phyloP scores from a whole-genome alignment of 2,113 vertebrate genomes.

The Circaetus cinerascens region DNA sequence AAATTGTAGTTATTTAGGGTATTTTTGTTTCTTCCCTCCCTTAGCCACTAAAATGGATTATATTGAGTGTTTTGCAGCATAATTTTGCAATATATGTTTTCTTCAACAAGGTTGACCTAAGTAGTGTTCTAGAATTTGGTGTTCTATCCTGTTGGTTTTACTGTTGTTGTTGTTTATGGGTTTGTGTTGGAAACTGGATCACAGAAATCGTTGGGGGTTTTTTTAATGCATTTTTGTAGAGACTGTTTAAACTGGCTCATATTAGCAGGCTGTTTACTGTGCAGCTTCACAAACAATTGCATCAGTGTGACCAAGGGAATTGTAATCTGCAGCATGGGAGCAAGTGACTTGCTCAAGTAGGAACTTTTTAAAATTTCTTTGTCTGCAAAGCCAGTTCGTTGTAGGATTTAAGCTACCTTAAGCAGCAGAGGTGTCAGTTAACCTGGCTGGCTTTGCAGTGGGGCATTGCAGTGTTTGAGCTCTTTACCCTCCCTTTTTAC shows the following conservation, averaged over 20 bases:
- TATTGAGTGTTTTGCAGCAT: background rate
- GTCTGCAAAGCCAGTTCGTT: background rate
- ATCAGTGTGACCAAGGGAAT: background rate
- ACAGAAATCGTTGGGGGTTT: background rate
- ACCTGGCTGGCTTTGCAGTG: background rate
- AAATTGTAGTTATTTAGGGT: background rate
- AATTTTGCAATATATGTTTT: background rate
- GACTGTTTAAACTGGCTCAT: background rate
- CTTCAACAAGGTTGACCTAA: background rate
- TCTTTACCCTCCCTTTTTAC: background rate
- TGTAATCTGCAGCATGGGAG: background rate
- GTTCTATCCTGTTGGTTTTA: background rate
- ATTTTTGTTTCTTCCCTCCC: background rate
- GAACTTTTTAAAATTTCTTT: background rate
- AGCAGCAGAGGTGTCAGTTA: fast-evolving
- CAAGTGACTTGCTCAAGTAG: background rate
- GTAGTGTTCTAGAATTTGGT: background rate
- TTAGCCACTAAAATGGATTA: background rate
- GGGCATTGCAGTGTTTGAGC: background rate
- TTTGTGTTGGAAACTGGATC: background rate
- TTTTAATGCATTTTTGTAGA: background rate
- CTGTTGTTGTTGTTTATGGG: background rate
- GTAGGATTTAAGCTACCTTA: background rate
- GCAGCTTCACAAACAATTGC: background rate
- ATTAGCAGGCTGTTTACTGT: background rate